Percentiles rank a stretch among this genome's conserved stretches.
These are phyloP conservation scores for Argyrosomus regius DNA, from an alignment of 2,797 vertebrate species.

Conservation along the genomic window DNA sequence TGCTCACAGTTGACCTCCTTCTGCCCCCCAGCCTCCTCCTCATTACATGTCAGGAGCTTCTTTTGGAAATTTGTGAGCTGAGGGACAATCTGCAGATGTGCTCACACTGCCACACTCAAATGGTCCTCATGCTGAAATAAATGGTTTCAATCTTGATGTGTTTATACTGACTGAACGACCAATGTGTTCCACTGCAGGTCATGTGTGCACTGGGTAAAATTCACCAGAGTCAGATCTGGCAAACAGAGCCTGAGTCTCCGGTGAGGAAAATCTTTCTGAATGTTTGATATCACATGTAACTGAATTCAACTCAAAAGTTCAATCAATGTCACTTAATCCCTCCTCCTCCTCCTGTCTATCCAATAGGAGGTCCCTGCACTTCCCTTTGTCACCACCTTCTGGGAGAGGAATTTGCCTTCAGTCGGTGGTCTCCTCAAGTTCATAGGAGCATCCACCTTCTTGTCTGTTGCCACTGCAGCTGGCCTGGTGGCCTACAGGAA, in stretches of 20 bases:
- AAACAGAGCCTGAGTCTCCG: conserved; percentile 88
- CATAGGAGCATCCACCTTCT: conserved; percentile 86
- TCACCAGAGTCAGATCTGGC: conserved; percentile 91
- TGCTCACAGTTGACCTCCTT: too few relatives aligned
- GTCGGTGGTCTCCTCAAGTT: conserved; percentile 90
- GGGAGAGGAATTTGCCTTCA: conserved; percentile 94
- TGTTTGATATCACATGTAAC: too few relatives aligned
- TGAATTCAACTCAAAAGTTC: neutral
- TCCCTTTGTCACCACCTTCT: conserved; percentile 91
- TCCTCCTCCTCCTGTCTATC: neutral
- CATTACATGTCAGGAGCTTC: neutral
- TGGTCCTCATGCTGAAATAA: neutral
- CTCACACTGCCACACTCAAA: neutral
- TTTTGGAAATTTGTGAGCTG: neutral
- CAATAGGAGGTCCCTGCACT: conserved; percentile 90
- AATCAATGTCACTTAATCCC: neutral
- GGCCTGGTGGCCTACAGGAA: conserved; percentile 89
- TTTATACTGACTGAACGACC: neutral
- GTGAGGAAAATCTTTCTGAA: conserved; percentile 77
- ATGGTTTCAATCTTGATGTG: neutral
- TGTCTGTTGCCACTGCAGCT: conserved; percentile 81
- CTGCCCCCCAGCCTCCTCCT: neutral
- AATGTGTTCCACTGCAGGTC: conserved; percentile 82
- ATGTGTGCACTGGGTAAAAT: conserved; percentile 91
- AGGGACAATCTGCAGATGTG: neutral